Base-by-base conservation (phyloP, 2,888 invertebrate species). In the Nymphalis c-album region DNA sequence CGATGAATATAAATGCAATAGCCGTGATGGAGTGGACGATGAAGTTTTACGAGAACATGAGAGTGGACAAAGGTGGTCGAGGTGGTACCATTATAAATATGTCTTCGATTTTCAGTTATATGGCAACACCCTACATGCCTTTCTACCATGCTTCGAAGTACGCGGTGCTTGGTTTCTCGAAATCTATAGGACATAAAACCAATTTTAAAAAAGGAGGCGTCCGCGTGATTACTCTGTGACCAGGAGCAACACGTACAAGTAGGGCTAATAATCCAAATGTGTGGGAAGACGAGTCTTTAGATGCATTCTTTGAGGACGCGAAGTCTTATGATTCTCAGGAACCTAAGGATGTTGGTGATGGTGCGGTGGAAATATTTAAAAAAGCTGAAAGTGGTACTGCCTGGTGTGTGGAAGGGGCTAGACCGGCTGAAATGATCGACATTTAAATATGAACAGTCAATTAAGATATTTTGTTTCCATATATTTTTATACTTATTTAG, bases 41-140 rank as follows among this genome's bases (percentile, higher is more conserved):
- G n/a, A n/a, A n/a, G n/a, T n/a, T n/a, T n/a, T n/a, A n/a, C n/a
- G n/a, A n/a, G n/a, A n/a, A n/a, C n/a, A n/a, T n/a, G n/a, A 86
- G 93, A 47, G 86, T 82, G 53, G 88, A 93, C 73, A 88, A 87
- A 60, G 89, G 91, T 0, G 93, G 93, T 1, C 78, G 83, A 35
- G 95, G 95, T 2, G 95, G 95, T 6, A 88, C 92, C 4, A 90
- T 95, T 53, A 86, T 95, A 20, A 95, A 95, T 77, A 87, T 94
- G 18, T 89, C 94, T 2, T 94, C 94, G 0, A 90, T 93, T 22
- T 89, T 92, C 71, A 94, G 94, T 0, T 84, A 90, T 51, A 83
- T 22, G 86, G 71, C 92, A 0, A 80, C 88, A 45, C 86, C 90
- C 7, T 88, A 88, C 45, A 78, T 88, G 50, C 93, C 94, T 1